Base-by-base conservation (phyloP, 2,888 invertebrate species). In the Creontiades dilutus region DNA sequence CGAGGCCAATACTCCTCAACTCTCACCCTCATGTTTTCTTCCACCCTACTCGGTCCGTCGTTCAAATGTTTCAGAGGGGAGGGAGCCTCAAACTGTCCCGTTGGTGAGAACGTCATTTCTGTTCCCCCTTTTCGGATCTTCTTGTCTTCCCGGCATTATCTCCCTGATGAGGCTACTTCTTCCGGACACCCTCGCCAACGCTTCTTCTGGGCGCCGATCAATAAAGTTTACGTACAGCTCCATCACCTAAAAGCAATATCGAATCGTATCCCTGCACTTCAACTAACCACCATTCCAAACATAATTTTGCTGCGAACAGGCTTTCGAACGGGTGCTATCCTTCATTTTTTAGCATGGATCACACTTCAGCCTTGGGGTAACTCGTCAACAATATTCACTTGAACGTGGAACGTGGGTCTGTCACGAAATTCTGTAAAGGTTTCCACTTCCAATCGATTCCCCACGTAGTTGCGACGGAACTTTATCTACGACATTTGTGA, bases 21-120 rank as follows among this genome's bases (percentile, higher is more conserved):
- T n/a, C n/a, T 16, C 57, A 7, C 57, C 57, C 57, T 57, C 57
- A n/a, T 0, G 16, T 57, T 57, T 57, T n/a, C 57, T 57, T 57
- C n/a, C 57, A n/a, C n/a, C n/a, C n/a, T 57, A n/a, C 57, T 57
- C 57, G n/a, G 57, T 57, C 57, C 57, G 57, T 57, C 57, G 57
- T 16, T n/a, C 57, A 57, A 57, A 57, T 57, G 57, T 57, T 57
- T 16, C 57, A 16, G n/a, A 57, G n/a, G n/a, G 57, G 57, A n/a
- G 37, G 3, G 37, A 37, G 37, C 37, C 37, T 7, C n/a, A n/a
- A 37, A 57, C n/a, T 57, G 12, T 16, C 57, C n/a, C 5, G 19
- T 57, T 16, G 13, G 57, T 7, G 57, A 37, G 7, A 37, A 11
- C 57, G n/a, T 57, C 57, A 57, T 57, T 57, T 57, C 57, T 11